Evolutionary conservation across 1,140 invertebrate genomes (phyloP), one percentile per base, ranked within the genome.

Genomic region (Colletes latitarsis): DNA sequence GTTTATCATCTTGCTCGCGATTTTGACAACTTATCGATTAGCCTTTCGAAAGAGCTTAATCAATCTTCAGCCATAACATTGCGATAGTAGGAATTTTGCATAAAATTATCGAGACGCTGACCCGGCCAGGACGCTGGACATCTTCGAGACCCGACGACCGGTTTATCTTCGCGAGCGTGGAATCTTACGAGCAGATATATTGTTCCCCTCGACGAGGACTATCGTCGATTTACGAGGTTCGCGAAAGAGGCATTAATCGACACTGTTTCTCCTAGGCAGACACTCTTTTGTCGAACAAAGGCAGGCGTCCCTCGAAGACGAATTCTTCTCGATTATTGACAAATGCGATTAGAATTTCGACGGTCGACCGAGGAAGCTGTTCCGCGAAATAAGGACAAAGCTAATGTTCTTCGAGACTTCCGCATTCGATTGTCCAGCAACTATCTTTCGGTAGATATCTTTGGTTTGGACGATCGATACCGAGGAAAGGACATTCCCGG

Each of bases 1-100:
- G 39, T 69, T 83, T 21, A 88, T 83, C 69, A 88, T 85, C 21
- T 82, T 87, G 52, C 30, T 30, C 30, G 30, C 30, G 30, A 30
- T 30, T 30, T 30, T 2, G 0, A 30, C 30, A 30, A 30, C 43
- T 70, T 77, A 77, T 77, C 66, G 12, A 30, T 30, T 30, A 30
- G 30, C 30, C 30, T 30, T 30, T 30, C 30, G 30, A 30, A 30
- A 30, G 30, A 30, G 1, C 30, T 30, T 30, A 30, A 30, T 30
- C 30, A 30, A 30, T 30, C 30, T 30, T 30, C 30, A 30, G 30
- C 30, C 30, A 30, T 30, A 30, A 30, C 30, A 30, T 30, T 30
- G 30, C 30, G 30, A 30, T 30, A 30, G 30, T 2, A 0, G 5
- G 14, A 70, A 70, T 62, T 77, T 14, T 46, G 43, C 46, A 6